These are phyloP conservation scores for Saxicola maurus DNA, from an alignment of 2,797 vertebrate genomes.

Conservation along the genomic window DNA sequence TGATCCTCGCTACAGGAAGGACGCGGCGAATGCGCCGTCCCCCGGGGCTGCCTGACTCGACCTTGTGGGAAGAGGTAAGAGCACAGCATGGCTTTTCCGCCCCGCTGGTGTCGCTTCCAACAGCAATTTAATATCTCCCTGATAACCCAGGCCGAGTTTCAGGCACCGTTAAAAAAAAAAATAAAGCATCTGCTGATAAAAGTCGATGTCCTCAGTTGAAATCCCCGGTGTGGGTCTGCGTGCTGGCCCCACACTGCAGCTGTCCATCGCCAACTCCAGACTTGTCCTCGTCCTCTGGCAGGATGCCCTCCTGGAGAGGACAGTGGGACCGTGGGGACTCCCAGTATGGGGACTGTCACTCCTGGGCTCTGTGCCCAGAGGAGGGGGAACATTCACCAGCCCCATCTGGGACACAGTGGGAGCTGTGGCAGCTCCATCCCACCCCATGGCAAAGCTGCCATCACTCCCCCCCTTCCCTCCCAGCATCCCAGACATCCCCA, in stretches of 20 bases:
- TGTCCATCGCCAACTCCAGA: neutral
- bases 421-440: neutral
- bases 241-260: neutral
- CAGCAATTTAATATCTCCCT: slow-evolving; percentile 47
- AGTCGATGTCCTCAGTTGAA: neutral
- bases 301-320: neutral
- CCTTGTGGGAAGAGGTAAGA: slow-evolving; percentile 58
- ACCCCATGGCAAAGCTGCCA: neutral
- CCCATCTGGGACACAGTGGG: neutral
- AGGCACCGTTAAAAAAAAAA: neutral
- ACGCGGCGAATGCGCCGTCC: neutral
- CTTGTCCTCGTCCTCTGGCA: neutral
- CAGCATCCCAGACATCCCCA: neutral
- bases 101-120: slow-evolving; percentile 23
- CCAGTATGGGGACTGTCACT: accelerated
- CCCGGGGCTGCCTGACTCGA: slow-evolving; percentile 30
- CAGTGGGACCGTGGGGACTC: accelerated
- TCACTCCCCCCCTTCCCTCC: accelerated
- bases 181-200: neutral
- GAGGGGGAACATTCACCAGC: neutral
- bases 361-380: neutral
- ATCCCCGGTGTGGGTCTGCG: accelerated
- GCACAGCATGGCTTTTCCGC: slow-evolving; percentile 17
- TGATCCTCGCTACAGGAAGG: slow-evolving; percentile 51
- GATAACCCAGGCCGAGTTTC: neutral